Percentiles rank a stretch among this genome's conserved stretches.
phyloP scores from a whole-genome alignment of 1,140 invertebrate genomes.

The Onthophagus taurus region DNA sequence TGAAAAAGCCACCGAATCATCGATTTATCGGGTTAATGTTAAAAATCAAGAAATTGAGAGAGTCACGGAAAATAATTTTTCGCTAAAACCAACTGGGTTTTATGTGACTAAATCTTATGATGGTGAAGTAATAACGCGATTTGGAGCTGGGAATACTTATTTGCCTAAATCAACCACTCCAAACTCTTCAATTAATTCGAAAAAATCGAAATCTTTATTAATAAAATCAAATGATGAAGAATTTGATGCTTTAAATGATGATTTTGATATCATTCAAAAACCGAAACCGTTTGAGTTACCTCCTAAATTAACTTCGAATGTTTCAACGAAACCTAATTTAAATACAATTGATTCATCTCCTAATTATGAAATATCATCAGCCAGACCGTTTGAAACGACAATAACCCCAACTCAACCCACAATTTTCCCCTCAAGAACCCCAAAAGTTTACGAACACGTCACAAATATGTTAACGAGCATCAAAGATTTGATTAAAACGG shows the following conservation, averaged over 20 bases:
- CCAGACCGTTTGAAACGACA: conserved; percentile 27
- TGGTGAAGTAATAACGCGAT: neutral
- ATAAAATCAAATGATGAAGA: no score
- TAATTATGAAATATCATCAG: conserved; percentile 26
- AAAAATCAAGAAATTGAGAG: neutral
- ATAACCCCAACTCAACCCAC: conserved; percentile 14
- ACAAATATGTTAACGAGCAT: conserved; percentile 31
- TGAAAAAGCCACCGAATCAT: neutral
- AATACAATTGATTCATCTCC: conserved; percentile 1
- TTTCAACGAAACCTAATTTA: neutral
- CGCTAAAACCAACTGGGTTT: conserved; percentile 3
- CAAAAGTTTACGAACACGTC: conserved; percentile 24
- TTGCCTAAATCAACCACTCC: conserved; percentile 9
- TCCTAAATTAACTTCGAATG: conserved; percentile 17
- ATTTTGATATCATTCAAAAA: no score
- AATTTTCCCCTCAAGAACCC: conserved; percentile 6
- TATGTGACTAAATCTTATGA: conserved; percentile 1
- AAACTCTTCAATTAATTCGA: neutral
- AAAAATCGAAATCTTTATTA: no score
- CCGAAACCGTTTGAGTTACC: conserved; percentile 29
- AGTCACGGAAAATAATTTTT: neutral
- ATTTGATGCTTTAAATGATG: no score
- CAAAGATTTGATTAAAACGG: conserved; percentile 24
- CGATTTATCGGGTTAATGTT: conserved; percentile 3
- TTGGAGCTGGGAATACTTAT: conserved; percentile 8